These are phyloP conservation scores for Drosophila eugracilis DNA, from an alignment of 1,140 invertebrate genomes.

Conservation along the genomic window DNA sequence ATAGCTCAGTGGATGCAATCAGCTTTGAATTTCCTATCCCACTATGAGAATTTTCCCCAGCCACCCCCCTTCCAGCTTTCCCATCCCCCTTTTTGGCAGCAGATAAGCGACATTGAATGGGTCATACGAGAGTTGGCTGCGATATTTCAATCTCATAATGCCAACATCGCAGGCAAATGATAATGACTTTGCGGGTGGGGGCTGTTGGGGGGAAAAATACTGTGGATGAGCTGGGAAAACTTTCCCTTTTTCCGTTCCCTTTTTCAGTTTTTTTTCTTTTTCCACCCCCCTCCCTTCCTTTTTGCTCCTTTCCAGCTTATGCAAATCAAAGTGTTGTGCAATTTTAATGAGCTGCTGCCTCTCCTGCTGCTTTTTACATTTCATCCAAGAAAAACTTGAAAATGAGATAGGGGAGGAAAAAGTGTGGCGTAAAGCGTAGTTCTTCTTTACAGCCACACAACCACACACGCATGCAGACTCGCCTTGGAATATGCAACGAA, in stretches of 20 bases:
- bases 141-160: constrained; percentile 56
- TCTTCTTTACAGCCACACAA: no score
- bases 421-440: neutral
- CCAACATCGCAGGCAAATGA: constrained; percentile 42
- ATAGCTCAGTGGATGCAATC: constrained; percentile 42
- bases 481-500: constrained; percentile 56
- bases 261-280: constrained; percentile 1
- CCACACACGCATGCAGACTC: constrained; percentile 6
- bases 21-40: constrained; percentile 34
- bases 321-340: constrained; percentile 80
- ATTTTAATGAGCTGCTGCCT: constrained; percentile 68
- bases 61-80: neutral
- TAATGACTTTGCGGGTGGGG: constrained; percentile 48
- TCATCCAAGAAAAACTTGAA: constrained; percentile 25
- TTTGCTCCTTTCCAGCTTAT: constrained; percentile 51
- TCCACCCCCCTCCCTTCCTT: no score
- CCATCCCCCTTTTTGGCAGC: neutral
- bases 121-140: constrained; percentile 44
- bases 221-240: constrained; percentile 10
- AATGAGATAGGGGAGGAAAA: constrained; percentile 29
- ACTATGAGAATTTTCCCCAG: constrained; percentile 4
- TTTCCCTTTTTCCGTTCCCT: constrained; percentile 43
- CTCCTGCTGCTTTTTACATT: constrained; percentile 2
- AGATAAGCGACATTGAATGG: constrained; percentile 51
- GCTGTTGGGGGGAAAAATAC: neutral